Evolutionary conservation across 2,113 vertebrate genomes (phyloP).

Genomic region (Syrrhaptes paradoxus): DNA sequence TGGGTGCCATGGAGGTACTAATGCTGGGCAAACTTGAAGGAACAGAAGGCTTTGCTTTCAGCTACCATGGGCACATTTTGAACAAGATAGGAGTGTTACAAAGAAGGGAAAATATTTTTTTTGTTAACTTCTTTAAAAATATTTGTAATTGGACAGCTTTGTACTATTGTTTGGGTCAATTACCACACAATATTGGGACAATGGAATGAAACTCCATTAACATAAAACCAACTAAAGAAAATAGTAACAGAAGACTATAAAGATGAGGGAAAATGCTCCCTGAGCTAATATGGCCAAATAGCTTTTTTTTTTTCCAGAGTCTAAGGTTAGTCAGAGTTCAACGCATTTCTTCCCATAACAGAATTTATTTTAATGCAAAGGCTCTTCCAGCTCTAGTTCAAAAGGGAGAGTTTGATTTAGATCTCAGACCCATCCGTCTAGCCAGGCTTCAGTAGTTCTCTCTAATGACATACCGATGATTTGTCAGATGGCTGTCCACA

Average conservation of each 20-base stretch:
- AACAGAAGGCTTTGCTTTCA: not conserved
- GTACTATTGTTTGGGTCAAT: not conserved
- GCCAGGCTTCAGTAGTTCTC: not conserved
- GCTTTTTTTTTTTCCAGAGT: not conserved
- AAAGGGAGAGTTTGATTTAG: conserved; percentile 18
- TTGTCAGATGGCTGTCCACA: not conserved
- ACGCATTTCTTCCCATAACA: not conserved
- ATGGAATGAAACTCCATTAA: not conserved
- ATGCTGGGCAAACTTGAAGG: not conserved
- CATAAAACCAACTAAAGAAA: not conserved
- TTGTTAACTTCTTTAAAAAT: not conserved
- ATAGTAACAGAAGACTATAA: not conserved
- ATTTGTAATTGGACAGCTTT: not conserved
- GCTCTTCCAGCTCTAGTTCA: not conserved
- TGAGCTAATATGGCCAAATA: not conserved
- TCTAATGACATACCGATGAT: not conserved
- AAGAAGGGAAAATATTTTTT: not conserved
- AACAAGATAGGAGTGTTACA: not conserved
- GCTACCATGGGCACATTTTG: not conserved
- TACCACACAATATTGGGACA: not conserved
- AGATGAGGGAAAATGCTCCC: not conserved
- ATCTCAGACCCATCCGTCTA: not conserved
- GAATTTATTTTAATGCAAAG: not conserved
- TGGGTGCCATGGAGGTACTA: not conserved
- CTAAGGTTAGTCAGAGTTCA: not conserved